phyloP scores from a whole-genome alignment of 2,113 vertebrate genomes.

The Catharus bicknelli region DNA sequence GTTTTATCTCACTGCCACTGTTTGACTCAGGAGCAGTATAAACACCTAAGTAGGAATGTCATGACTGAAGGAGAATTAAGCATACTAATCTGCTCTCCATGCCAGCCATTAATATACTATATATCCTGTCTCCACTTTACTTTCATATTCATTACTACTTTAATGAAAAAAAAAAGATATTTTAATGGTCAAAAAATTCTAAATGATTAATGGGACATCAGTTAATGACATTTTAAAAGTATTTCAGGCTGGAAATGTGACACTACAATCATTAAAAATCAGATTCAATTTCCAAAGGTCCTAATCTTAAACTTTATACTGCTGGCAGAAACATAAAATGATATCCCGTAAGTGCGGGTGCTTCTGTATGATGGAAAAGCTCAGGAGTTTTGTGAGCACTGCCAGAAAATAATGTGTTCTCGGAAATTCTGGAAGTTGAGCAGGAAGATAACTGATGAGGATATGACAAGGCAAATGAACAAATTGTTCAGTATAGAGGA shows the following conservation, averaged over 20 bases:
- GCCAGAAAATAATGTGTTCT: conserved; percentile 73
- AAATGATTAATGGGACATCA: conserved; percentile 74
- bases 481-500: conserved; percentile 70
- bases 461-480: conserved; percentile 67
- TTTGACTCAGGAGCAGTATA: conserved; percentile 9
- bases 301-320: conserved; percentile 75
- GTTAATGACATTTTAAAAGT: conserved; percentile 77
- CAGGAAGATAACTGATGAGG: conserved; percentile 66
- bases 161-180: conserved; percentile 76
- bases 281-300: conserved; percentile 79
- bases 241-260: conserved; percentile 73
- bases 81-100: conserved; percentile 54
- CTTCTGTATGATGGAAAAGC: conserved; percentile 62
- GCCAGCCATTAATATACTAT: conserved; percentile 52
- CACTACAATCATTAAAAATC: conserved; percentile 78
- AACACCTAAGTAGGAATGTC: conserved; percentile 27
- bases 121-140: conserved; percentile 54
- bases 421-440: conserved; percentile 67
- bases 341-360: conserved; percentile 58
- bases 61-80: conserved; percentile 63
- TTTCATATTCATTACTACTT: conserved; percentile 74
- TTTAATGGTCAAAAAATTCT: conserved; percentile 74
- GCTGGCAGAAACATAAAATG: conserved; percentile 75
- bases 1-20: neutral
- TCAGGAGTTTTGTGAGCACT: conserved; percentile 58